Base-by-base conservation (phyloP, 2,113 vertebrate genomes). In the Plectropomus leopardus region DNA sequence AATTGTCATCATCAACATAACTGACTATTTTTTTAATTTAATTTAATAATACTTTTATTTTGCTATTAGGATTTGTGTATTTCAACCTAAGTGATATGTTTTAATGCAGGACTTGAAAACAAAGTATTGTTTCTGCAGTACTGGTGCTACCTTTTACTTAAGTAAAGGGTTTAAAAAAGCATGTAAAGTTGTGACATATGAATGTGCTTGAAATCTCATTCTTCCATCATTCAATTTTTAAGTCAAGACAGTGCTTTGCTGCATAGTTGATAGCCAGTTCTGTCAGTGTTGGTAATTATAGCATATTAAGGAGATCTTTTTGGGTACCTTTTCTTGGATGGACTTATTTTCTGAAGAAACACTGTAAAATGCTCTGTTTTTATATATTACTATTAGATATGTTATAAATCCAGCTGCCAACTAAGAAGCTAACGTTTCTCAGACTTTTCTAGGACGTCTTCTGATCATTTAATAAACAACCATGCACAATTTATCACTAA, bases 391-490 rank as follows among this genome's bases (percentile, higher is more conserved):
- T 28, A 34, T 24, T 47, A 40, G 5, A 65, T 53, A 26, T 23
- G 16, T 42, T 36, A 42, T 82, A 47, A 28, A 76, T 88, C 68
- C 75, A 44, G 40, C 60, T 42, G 30, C 32, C 58, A 60, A 28
- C 42, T 32, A 7, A 66, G 19, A 47, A 36, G 48, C 57, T 32
- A 19, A 30, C 24, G 68, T 47, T 63, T 32, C 47, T 83, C 7
- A 19, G 42, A 63, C 50, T 45, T 84, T 87, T 87, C 80, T 69
- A 58, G 78, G 50, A 32, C 63, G 1, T 69, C 74, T 44, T 67
- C 40, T 79, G 87, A 83, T 89, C 77, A 86, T 85, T 86, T 80
- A 68, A 78, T 81, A 89, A 87, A 81, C 51, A 64, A 51, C 66
- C 26, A 73, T 69, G 40, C 64, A 73, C 63, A 32, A 83, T 91